Percentiles rank a stretch among this genome's conserved stretches.
Conservation (phyloP, 2,888 invertebrate genomes). For the Drosophila aldrichi region DNA sequence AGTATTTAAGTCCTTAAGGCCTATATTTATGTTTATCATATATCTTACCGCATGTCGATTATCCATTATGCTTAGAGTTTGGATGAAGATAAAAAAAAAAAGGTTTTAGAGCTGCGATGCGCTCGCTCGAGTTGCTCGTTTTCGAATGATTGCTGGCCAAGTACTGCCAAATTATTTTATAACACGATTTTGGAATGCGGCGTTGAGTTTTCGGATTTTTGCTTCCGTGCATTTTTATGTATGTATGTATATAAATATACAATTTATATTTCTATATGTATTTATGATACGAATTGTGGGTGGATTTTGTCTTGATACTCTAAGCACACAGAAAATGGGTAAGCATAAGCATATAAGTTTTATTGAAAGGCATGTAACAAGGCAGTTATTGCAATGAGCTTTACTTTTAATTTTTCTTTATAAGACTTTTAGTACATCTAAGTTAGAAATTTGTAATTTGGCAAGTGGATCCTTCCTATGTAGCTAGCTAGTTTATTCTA, state of each 20-base stretch:
- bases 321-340: not conserved
- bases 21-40: not conserved
- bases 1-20: not conserved
- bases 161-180: constrained; percentile 73
- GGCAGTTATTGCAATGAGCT: too few species aligned
- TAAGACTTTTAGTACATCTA: too few species aligned
- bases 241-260: not conserved
- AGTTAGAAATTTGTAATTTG: too few species aligned
- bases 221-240: constrained; percentile 70
- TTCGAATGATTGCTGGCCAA: constrained; percentile 69
- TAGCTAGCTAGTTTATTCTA: too few species aligned
- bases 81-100: constrained; percentile 24
- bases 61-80: constrained; percentile 59
- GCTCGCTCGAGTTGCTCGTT: constrained; percentile 50
- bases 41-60: constrained; percentile 69
- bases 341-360: not conserved
- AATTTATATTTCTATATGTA: not conserved
- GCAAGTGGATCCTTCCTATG: too few species aligned
- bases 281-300: constrained; percentile 49
- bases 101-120: constrained; percentile 51
- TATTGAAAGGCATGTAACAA: not conserved
- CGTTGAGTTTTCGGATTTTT: constrained; percentile 46
- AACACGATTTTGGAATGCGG: constrained; percentile 57
- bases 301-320: constrained; percentile 36
- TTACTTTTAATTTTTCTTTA: too few species aligned